Evolutionary conservation across 2,113 vertebrate species (phyloP).

Genomic region (Pseudolaguvia tuberculata): DNA sequence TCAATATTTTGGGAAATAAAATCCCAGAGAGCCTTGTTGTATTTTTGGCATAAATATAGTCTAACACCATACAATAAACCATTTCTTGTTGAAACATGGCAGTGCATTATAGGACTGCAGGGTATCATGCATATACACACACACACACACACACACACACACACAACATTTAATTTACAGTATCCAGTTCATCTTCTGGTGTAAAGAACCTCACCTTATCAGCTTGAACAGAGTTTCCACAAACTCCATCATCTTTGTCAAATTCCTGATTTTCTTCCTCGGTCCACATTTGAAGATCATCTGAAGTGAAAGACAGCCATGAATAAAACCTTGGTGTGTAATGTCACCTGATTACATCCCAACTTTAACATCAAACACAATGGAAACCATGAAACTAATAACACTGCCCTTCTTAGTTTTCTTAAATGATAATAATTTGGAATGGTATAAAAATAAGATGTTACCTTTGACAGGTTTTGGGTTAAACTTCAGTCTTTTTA

Average conservation of each 20-base stretch:
- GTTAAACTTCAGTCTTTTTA: constrained; percentile 86
- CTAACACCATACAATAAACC: not conserved
- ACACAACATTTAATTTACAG: not conserved
- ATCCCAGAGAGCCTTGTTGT: not conserved
- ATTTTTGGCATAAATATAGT: not conserved
- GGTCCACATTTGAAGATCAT: constrained; percentile 92
- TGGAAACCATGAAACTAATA: not conserved
- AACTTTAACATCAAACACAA: not conserved
- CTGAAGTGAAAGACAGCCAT: constrained; percentile 59
- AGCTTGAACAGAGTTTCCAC: constrained; percentile 92
- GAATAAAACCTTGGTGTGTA: constrained; percentile 14
- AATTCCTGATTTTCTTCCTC: constrained; percentile 96
- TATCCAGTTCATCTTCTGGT: not conserved
- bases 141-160: not conserved
- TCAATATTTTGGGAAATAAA: not conserved
- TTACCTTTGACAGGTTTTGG: constrained; percentile 94
- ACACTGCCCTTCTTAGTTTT: not conserved
- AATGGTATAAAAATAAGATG: constrained; percentile 14
- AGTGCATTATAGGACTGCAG: not conserved
- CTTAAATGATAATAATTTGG: not conserved
- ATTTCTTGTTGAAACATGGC: not conserved
- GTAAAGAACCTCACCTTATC: constrained; percentile 79
- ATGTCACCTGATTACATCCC: not conserved
- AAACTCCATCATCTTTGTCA: constrained; percentile 90
- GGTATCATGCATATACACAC: not conserved